These are phyloP conservation scores for Pinctada fucata DNA, from an alignment of 2,888 invertebrate genomes.

Conservation along the genomic window DNA sequence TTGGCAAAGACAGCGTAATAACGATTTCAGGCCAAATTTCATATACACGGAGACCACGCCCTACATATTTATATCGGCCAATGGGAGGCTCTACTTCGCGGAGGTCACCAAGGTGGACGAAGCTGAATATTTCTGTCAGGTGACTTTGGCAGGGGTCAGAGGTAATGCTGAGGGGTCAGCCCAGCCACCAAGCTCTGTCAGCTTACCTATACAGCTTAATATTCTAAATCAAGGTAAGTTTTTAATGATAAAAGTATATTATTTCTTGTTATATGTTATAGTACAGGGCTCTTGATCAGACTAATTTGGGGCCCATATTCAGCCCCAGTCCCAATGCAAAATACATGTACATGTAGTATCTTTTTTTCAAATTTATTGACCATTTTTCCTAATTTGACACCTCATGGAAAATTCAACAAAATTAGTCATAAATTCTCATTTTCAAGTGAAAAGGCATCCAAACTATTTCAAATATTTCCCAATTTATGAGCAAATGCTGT, in stretches of 20 bases:
- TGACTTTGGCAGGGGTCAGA: constrained; percentile 50
- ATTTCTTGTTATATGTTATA: neutral
- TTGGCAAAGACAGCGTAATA: constrained; percentile 84
- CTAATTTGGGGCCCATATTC: too few relatives aligned
- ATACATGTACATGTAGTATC: too few relatives aligned
- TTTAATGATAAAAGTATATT: too few relatives aligned
- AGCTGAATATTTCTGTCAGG: constrained; percentile 65
- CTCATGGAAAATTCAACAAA: too few relatives aligned
- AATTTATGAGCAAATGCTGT: too few relatives aligned
- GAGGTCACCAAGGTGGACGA: constrained; percentile 87
- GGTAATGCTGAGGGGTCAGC: constrained; percentile 53
- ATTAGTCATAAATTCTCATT: too few relatives aligned
- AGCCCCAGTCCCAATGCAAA: too few relatives aligned
- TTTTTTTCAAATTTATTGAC: too few relatives aligned
- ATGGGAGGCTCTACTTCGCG: constrained; percentile 97
- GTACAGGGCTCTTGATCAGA: too few relatives aligned
- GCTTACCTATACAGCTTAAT: constrained; percentile 57
- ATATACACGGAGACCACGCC: constrained; percentile 83
- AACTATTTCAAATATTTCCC: too few relatives aligned
- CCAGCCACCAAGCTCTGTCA: constrained; percentile 59
- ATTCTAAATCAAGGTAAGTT: constrained; percentile 60
- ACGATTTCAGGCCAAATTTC: constrained; percentile 86
- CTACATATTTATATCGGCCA: constrained; percentile 91
- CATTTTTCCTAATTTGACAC: too few relatives aligned
- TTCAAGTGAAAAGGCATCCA: too few relatives aligned